Conservation (phyloP, 1,140 invertebrate genomes). For the Heliconius nattereri region DNA sequence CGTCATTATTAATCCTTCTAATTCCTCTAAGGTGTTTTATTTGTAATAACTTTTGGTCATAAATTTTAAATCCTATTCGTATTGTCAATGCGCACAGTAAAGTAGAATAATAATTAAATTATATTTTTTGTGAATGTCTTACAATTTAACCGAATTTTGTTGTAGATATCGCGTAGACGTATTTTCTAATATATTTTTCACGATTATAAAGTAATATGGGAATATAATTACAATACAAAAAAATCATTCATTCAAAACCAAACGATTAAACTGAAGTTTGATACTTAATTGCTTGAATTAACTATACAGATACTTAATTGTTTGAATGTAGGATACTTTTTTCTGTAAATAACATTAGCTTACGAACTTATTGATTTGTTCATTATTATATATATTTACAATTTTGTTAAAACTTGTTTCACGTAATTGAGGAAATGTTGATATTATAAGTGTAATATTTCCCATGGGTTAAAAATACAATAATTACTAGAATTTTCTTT, state of each 20-base stretch:
- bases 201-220: background rate
- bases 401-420: no score
- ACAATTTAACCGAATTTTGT: conserved; percentile 23
- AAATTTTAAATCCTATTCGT: conserved; percentile 62
- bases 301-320: background rate
- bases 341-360: background rate
- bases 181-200: background rate
- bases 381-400: no score
- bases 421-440: no score
- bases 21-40: conserved; percentile 24
- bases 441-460: no score
- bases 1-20: background rate
- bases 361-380: no score
- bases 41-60: conserved; percentile 49
- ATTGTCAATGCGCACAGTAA: conserved; percentile 76
- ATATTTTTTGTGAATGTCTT: conserved; percentile 38
- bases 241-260: no score
- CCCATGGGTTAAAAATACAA: no score
- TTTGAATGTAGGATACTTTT: background rate
- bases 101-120: conserved; percentile 36
- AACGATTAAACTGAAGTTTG: no score
- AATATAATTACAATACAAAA: background rate
- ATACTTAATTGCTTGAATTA: background rate
- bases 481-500: no score
- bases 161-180: conserved; percentile 24